A percentile compares a stretch with the other conserved stretches of the same genome.
These are phyloP conservation scores for Addax nasomaculatus DNA, from an alignment of 2,113 vertebrate genomes.

Conservation along the genomic window DNA sequence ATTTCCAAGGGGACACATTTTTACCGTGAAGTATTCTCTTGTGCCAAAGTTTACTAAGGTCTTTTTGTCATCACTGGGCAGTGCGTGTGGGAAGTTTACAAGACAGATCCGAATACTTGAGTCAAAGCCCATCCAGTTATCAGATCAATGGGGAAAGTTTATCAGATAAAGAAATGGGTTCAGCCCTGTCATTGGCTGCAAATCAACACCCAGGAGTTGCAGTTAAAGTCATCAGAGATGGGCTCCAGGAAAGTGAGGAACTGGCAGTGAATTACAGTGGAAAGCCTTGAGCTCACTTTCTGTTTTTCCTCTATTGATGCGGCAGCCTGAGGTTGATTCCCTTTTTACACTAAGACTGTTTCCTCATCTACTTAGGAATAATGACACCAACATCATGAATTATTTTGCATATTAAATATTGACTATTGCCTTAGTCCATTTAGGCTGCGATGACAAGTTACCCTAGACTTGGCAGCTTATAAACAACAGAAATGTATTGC, in stretches of 20 bases:
- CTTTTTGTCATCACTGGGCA: neutral
- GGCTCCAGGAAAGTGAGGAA: neutral
- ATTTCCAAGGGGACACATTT: neutral
- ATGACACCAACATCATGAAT: no score
- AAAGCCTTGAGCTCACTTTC: neutral
- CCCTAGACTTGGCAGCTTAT: no score
- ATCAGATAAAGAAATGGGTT: neutral
- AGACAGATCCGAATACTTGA: neutral
- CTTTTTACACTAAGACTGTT: neutral
- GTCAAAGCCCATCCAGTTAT: no score
- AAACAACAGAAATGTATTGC: neutral
- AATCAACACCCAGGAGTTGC: neutral
- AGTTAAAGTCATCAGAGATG: neutral
- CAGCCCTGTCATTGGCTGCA: neutral
- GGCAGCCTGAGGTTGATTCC: neutral
- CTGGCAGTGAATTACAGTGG: accelerated
- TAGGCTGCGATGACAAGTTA: neutral
- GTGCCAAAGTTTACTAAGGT: neutral
- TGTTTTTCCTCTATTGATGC: neutral
- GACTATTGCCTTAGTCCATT: neutral
- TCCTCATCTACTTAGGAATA: neutral
- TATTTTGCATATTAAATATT: neutral
- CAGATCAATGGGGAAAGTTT: neutral
- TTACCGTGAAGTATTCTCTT: neutral
- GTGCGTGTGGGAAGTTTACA: neutral